Conservation (phyloP, 64 coral and sea anemone genomes). For the Porites lutea region DNA sequence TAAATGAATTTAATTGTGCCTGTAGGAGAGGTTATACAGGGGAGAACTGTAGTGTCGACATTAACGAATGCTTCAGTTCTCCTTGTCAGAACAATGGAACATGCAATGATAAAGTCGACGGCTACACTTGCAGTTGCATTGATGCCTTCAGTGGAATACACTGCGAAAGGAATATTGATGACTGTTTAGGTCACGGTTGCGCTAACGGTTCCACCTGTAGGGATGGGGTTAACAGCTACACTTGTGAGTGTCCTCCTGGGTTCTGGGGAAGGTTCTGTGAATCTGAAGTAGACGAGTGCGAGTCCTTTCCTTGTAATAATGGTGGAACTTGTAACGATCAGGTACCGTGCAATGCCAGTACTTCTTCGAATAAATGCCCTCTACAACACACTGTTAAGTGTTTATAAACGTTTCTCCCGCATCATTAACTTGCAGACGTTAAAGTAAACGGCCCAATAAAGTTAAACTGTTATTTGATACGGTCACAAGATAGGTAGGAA, state of each 20-base stretch:
- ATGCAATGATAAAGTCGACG: conserved; percentile 19
- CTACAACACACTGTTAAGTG: too few relatives aligned
- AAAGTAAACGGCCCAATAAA: too few relatives aligned
- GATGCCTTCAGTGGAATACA: conserved; percentile 21
- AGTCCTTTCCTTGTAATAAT: conserved; percentile 53
- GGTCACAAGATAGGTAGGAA: too few relatives aligned
- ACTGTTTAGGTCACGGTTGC: neutral
- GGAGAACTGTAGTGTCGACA: conserved; percentile 13
- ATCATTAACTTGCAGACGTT: too few relatives aligned
- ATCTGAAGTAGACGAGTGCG: conserved; percentile 27
- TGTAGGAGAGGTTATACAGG: conserved; percentile 37
- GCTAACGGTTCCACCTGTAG: conserved; percentile 9
- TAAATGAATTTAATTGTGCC: conserved; percentile 1
- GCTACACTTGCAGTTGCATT: conserved; percentile 14
- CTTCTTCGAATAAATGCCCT: too few relatives aligned
- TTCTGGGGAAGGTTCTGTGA: conserved; percentile 13
- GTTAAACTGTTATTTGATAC: too few relatives aligned
- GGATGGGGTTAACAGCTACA: conserved; percentile 31
- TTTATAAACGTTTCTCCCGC: too few relatives aligned
- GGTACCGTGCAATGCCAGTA: neutral
- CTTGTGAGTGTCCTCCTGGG: conserved; percentile 3
- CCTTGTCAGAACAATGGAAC: conserved; percentile 27
- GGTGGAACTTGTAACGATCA: conserved; percentile 52
- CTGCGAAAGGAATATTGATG: neutral
- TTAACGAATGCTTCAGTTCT: conserved; percentile 27